Evolutionary conservation across 2,797 vertebrate species (phyloP), one percentile per base, ranked within the genome.

Genomic region (Heteromormyrus szaboi): DNA sequence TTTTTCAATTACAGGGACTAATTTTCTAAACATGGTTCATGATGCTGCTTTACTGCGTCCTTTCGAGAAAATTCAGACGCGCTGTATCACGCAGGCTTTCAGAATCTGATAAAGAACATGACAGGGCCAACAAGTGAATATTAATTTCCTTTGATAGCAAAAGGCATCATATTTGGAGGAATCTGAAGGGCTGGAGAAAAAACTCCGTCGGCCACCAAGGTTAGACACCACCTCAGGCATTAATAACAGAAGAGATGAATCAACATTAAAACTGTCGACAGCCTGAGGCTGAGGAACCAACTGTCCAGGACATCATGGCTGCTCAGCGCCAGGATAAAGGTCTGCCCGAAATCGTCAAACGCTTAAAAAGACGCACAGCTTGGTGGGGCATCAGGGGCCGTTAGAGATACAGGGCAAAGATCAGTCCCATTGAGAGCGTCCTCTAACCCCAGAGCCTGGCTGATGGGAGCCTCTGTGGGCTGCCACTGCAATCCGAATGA

Each of bases 91-190:
- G 12, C 48, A 19, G 19, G 48, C 22, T 41, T 56, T 54, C 48
- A n/a, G 25, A 33, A 19, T 19, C 90, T 46, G 22, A 48, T 41
- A 81, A 41, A 44, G 4, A 51, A 25, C 22, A 3, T 50, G 94
- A 96, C 96, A 95, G 94, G 95, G 95, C 90, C 89, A 91, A 90
- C 94, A 93, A 14, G 50, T 33, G 19, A 33, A 17, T 72, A 12
- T 72, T 72, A 37, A 41, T 46, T 46, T 46, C 19, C 76, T 46
- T 81, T 11, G 41, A 46, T 12, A 46, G 14, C 33, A 46, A 81
- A 81, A 81, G 33, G 37, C 3, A 6, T 46, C 11, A n/a, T 19
- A 6, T 81, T 14, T 46, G 76, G 33, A n/a, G 41, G 5, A 44
- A n/a, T 48, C 37, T 46, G 37, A 1, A 25, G 7, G 44, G 44